Percentiles rank a stretch among this genome's conserved stretches.
phyloP scores from a whole-genome alignment of 1,140 invertebrate species.

The Bombus polaris region DNA sequence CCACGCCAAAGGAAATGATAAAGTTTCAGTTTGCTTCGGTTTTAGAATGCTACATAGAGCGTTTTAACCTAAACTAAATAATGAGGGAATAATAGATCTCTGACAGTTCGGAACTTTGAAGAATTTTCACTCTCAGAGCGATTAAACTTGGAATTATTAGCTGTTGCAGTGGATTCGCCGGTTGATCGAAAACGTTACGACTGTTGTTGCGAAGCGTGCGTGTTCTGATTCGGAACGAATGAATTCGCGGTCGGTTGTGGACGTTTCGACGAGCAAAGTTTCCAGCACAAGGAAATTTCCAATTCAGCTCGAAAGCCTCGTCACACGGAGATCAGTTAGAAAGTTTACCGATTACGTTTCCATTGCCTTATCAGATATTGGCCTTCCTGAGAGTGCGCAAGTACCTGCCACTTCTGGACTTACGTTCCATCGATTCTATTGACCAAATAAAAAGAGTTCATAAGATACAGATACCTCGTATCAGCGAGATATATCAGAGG shows the following conservation, averaged over 20 bases:
- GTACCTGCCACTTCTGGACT: not conserved
- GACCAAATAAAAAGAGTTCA: not conserved
- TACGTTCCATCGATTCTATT: not conserved
- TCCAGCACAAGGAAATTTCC: not conserved
- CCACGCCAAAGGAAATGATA: not conserved
- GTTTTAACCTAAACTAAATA: not conserved
- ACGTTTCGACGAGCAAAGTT: conserved; percentile 6
- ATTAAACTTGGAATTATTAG: not conserved
- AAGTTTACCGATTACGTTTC: conserved; percentile 21
- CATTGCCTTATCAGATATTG: not conserved
- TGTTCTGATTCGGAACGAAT: not conserved
- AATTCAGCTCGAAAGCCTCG: conserved; percentile 3
- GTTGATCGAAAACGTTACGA: not conserved
- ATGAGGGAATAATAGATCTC: not conserved
- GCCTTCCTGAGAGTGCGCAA: not conserved
- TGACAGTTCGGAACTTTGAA: not conserved
- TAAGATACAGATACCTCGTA: too few relatives aligned
- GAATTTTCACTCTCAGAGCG: not conserved
- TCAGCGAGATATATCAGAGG: too few relatives aligned
- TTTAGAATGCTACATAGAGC: not conserved
- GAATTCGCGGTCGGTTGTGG: not conserved
- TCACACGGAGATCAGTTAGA: not conserved
- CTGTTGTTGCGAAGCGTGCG: not conserved
- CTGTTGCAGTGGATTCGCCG: not conserved
- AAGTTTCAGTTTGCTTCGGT: not conserved